These are phyloP conservation scores for Thermophis baileyi DNA, from an alignment of 2,113 vertebrate genomes.

Conservation along the genomic window DNA sequence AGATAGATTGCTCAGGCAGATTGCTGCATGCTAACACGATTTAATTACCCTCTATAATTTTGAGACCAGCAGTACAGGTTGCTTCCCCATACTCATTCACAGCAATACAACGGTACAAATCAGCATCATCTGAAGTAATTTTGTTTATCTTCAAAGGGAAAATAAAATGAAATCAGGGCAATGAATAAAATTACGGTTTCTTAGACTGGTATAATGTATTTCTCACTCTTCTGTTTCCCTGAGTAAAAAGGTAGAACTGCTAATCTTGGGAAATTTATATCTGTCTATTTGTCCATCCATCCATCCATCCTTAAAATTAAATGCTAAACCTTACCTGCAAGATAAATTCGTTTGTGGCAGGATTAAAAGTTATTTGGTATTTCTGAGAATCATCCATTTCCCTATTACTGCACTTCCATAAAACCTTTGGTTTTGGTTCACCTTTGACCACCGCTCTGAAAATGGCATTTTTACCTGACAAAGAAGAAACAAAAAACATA, in stretches of 20 bases:
- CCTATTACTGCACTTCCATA: conserved; percentile 71
- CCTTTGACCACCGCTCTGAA: conserved; percentile 79
- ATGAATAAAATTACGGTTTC: background rate
- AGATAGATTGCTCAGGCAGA: background rate
- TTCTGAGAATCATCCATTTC: conserved; percentile 66
- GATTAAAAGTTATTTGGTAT: conserved; percentile 68
- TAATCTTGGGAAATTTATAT: background rate
- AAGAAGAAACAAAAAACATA: background rate
- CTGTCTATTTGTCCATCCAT: background rate
- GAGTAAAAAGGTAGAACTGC: conserved; percentile 1
- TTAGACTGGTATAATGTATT: background rate
- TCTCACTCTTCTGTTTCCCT: background rate
- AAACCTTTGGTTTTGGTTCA: conserved; percentile 75
- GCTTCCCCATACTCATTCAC: conserved; percentile 81
- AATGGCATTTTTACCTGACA: conserved; percentile 75
- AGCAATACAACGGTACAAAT: conserved; percentile 79
- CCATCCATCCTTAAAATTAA: background rate
- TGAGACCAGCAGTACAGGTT: conserved; percentile 70
- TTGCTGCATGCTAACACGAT: background rate
- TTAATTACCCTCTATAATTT: conserved; percentile 77
- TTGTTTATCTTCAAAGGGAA: conserved; percentile 71
- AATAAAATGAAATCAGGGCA: conserved; percentile 26
- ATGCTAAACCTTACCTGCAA: conserved; percentile 73
- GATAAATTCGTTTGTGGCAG: conserved; percentile 65
- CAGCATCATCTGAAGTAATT: conserved; percentile 68